Conservation (phyloP, 2,113 vertebrate genomes). For the Nyctibius bracteatus region DNA sequence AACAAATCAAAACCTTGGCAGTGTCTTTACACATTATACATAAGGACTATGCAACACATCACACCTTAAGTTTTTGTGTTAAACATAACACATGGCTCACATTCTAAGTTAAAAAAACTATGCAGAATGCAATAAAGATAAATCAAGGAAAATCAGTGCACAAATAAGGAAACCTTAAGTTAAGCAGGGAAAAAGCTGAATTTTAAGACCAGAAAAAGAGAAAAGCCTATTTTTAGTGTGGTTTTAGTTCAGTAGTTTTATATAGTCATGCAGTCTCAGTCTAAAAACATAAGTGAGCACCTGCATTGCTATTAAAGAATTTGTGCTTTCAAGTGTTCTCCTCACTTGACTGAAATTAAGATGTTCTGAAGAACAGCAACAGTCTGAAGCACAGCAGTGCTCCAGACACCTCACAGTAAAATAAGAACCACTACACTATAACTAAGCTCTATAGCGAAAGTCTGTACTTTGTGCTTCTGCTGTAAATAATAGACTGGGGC, state of each 20-base stretch:
- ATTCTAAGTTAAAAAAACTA: background rate
- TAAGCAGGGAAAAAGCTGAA: background rate
- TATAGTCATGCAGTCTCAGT: background rate
- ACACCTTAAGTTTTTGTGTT: background rate
- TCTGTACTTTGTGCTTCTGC: background rate
- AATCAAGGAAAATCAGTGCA: background rate
- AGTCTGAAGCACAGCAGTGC: too few relatives aligned
- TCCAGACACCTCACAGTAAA: background rate
- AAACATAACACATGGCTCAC: background rate
- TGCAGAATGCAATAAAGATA: background rate
- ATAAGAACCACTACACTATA: background rate
- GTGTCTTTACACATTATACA: background rate
- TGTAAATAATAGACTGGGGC: background rate
- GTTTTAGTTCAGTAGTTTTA: background rate
- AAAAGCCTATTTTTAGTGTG: background rate
- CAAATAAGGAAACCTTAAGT: background rate
- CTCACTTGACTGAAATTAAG: background rate
- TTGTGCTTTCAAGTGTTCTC: background rate
- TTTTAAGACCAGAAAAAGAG: background rate
- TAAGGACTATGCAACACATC: background rate
- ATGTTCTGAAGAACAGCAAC: background rate
- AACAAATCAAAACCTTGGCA: background rate
- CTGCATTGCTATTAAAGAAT: background rate
- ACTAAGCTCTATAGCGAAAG: background rate
- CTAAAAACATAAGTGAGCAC: background rate